Base-by-base conservation (phyloP, 2,888 invertebrate genomes). In the Lithosia quadra region DNA sequence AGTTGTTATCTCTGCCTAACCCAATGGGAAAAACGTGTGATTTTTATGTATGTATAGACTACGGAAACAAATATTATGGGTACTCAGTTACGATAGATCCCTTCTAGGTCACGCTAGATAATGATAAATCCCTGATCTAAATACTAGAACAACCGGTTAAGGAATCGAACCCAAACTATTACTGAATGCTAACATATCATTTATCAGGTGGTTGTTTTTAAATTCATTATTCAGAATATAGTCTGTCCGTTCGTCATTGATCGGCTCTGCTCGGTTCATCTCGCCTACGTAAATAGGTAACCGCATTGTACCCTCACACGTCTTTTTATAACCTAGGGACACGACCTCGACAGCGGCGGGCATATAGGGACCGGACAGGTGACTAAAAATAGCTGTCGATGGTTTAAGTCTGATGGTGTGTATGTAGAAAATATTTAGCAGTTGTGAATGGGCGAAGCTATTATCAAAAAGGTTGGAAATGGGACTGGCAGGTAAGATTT, bases 281-380 rank as follows among this genome's bases (percentile, higher is more conserved):
- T 36, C 53, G 22, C 24, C 5, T 36, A 53, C 39, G 55, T 66
- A 56, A 66, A 69, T 66, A 69, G 61, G 55, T 49, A 18, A 57
- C 33, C 61, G 59, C 22, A 43, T 53, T 63, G 21, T 56, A 63
- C 60, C 68, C 64, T 56, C 55, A 33, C 8, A 36, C 18, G 28
- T 68, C 56, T 68, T 39, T 64, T 68, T 68, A 68, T 63, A 55
- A 43, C 18, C 36, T 33, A 49, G 60, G 43, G 64, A 36, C 49
- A 36, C 56, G 10, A 22, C 43, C 11, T 2, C 28, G 15, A 43
- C 11, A 7, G 33, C 36, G 39, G 33, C 34, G 34, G 34, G 9
- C 13, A 34, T 49, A 43, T 55, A 65, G 55, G 10, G 18, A 43
- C 39, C 13, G 49, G 18, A 33, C 58, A 65, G 59, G 43, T 49